These are phyloP conservation scores for Aspidiotus rigidus DNA, from an alignment of 2,888 invertebrate species.

Conservation along the genomic window DNA sequence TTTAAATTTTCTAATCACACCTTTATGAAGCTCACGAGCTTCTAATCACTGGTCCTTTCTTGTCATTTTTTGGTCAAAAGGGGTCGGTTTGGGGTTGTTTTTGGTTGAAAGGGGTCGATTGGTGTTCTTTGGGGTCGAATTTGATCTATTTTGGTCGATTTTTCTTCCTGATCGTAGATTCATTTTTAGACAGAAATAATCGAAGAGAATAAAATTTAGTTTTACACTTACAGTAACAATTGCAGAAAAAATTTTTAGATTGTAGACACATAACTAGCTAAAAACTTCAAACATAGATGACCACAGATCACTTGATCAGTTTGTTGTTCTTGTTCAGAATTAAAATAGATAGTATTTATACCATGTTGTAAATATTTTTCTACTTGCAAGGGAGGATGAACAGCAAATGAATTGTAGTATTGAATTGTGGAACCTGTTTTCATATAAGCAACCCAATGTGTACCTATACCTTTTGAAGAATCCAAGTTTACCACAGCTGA, in stretches of 20 bases:
- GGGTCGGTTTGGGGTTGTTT: too few relatives aligned
- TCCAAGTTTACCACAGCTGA: conserved; percentile 7
- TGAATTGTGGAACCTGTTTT: background rate
- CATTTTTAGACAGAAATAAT: too few relatives aligned
- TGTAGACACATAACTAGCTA: background rate
- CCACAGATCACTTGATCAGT: conserved; percentile 15
- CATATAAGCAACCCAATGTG: background rate
- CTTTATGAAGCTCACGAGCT: too few relatives aligned
- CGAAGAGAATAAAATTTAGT: background rate
- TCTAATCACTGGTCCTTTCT: too few relatives aligned
- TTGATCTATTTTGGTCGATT: too few relatives aligned
- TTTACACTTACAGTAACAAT: background rate
- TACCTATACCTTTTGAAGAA: background rate
- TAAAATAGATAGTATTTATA: background rate
- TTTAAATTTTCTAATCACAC: too few relatives aligned
- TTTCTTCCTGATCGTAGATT: too few relatives aligned
- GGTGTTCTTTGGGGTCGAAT: too few relatives aligned
- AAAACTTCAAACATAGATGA: background rate
- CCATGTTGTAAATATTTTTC: conserved; percentile 1
- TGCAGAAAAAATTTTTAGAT: background rate
- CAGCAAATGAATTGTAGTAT: conserved; percentile 9
- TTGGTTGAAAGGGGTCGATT: too few relatives aligned
- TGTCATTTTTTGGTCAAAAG: too few relatives aligned
- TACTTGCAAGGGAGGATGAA: background rate
- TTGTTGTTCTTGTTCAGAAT: conserved; percentile 1